Evolutionary conservation across 2,797 vertebrate species (phyloP), one percentile per base, ranked within the genome.

Genomic region (Premnoplex brunnescens): DNA sequence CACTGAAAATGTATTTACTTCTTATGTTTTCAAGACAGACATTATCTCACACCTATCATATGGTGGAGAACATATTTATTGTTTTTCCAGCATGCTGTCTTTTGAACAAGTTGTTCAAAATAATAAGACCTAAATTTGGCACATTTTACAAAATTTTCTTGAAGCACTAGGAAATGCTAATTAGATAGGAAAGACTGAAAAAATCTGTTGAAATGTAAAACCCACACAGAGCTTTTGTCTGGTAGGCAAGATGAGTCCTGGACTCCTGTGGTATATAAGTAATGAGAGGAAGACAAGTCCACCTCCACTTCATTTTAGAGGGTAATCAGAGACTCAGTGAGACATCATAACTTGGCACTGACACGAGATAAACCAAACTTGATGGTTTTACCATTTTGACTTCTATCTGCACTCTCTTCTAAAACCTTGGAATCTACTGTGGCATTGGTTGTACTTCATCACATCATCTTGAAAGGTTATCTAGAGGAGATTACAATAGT

Each of bases 71-170:
- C 27, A 56, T 55, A 46, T 30, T 80, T 84, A 63, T 20, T 87
- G 39, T 54, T 94, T 89, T 91, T 80, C 60, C 14, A 67, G 9
- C 9, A 34, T 23, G 9, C 32, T 87, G 8, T 83, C 49, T 79
- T 92, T 79, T 64, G 85, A 85, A 83, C 60, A 77, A 85, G 19
- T 83, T 91, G 41, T 93, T 94, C 60, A 46, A 71, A 93, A 78
- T 54, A 88, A 81, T 66, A 89, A 44, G 8, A 59, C 22, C 21
- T 73, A 76, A 59, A 74, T 91, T 89, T 91, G 54, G 15, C 26
- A 54, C 64, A 64, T 44, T 32, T 23, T 81, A 34, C 11, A 68
- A 48, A 30, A 24, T 63, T 59, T 77, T 63, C 18, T 58, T 63
- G 23, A 69, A 85, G 32, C 83, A 13, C 28, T 56, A 80, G 41